phyloP scores from a whole-genome alignment of 1,140 invertebrate species.

The Nebria ingens region DNA sequence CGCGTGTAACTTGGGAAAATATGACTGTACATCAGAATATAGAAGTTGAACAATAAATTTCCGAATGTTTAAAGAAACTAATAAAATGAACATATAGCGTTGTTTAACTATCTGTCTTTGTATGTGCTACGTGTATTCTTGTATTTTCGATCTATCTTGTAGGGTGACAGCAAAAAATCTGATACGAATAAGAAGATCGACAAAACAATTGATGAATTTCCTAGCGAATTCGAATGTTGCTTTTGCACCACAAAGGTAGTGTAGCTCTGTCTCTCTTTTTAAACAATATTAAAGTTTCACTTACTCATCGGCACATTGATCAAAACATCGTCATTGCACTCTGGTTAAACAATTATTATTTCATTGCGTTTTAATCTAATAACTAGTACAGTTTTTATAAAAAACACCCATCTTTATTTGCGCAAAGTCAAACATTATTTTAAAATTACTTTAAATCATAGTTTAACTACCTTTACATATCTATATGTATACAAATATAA shows the following conservation, averaged over 20 bases:
- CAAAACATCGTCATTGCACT: too few relatives aligned
- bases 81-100: too few relatives aligned
- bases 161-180: conserved; percentile 56
- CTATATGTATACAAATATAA: too few relatives aligned
- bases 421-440: too few relatives aligned
- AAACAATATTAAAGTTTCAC: background rate
- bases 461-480: too few relatives aligned
- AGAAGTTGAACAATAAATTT: background rate
- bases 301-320: background rate
- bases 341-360: too few relatives aligned
- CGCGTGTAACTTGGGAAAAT: too few relatives aligned
- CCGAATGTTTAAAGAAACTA: background rate
- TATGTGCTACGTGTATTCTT: conserved; percentile 14
- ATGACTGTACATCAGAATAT: too few relatives aligned
- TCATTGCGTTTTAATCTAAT: too few relatives aligned
- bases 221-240: conserved; percentile 91
- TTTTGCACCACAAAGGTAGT: conserved; percentile 91
- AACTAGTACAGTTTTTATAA: too few relatives aligned
- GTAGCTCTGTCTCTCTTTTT: conserved; percentile 23
- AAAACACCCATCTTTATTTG: too few relatives aligned
- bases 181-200: conserved; percentile 52
- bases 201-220: conserved; percentile 66
- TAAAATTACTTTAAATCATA: too few relatives aligned
- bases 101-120: background rate
- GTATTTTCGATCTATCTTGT: conserved; percentile 36